These are phyloP conservation scores for Oligia fasciuncula DNA, from an alignment of 2,888 invertebrate species.

Conservation along the genomic window DNA sequence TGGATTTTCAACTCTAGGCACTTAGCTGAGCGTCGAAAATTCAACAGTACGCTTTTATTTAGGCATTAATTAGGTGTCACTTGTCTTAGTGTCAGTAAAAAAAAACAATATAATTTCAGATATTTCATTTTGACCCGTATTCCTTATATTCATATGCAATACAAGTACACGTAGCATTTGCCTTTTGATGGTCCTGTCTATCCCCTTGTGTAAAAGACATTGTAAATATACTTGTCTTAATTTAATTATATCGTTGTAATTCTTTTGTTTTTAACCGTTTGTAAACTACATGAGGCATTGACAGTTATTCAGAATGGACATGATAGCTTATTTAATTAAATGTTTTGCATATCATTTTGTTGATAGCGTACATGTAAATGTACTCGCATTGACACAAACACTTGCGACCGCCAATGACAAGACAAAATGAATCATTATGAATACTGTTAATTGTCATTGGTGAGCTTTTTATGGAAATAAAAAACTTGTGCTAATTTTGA, in stretches of 20 bases:
- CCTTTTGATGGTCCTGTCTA: neutral
- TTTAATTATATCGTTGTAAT: neutral
- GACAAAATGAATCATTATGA: conserved; percentile 26
- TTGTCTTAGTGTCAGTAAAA: too few relatives aligned
- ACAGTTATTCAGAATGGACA: conserved; percentile 8
- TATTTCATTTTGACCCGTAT: neutral
- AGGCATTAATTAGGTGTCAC: neutral
- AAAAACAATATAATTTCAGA: neutral
- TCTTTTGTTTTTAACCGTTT: neutral
- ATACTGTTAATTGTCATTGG: too few relatives aligned
- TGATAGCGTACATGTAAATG: conserved; percentile 37
- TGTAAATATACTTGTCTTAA: neutral
- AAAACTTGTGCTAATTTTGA: neutral
- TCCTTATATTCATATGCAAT: neutral
- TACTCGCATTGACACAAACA: conserved; percentile 36
- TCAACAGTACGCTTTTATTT: neutral
- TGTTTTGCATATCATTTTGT: conserved; percentile 40
- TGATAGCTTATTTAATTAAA: conserved; percentile 47
- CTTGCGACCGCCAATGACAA: conserved; percentile 3
- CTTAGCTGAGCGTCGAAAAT: neutral
- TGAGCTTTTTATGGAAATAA: neutral
- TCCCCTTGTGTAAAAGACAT: neutral
- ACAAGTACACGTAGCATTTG: neutral
- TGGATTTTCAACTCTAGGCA: neutral
- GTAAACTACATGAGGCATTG: conserved; percentile 1